Evolutionary conservation across 2,113 vertebrate genomes (phyloP).

Genomic region (Catagonus wagneri): DNA sequence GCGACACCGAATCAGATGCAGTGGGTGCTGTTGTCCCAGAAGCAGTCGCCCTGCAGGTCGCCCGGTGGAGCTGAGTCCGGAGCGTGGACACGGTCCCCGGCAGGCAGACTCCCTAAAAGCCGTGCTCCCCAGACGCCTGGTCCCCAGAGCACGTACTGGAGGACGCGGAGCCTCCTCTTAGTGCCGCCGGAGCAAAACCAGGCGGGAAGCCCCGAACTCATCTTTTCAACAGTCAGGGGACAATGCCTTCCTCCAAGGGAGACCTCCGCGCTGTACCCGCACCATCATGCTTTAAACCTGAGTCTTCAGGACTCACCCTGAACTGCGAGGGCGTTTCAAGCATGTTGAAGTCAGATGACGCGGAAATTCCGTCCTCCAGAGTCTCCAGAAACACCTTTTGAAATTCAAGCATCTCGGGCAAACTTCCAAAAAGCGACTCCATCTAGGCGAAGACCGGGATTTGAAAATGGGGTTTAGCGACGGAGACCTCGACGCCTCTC

Average conservation of each 20-base stretch:
- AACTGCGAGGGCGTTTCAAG: constrained; percentile 97
- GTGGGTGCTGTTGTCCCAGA: background rate
- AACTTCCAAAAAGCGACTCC: constrained; percentile 98
- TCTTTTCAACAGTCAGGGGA: background rate
- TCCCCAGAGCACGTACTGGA: background rate
- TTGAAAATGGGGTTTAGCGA: background rate
- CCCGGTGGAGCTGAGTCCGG: background rate
- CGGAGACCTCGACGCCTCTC: fast-evolving
- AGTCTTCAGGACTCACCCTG: constrained; percentile 87
- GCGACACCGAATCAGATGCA: background rate
- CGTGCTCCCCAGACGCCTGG: fast-evolving
- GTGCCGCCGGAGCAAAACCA: background rate
- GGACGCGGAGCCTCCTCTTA: fast-evolving
- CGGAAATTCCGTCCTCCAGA: constrained; percentile 95
- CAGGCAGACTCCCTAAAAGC: background rate
- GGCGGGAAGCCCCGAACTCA: no score
- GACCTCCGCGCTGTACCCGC: background rate
- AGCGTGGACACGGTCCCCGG: fast-evolving
- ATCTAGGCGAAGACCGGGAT: constrained; percentile 88
- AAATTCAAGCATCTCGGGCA: constrained; percentile 98
- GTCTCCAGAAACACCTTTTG: constrained; percentile 98
- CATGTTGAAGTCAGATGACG: constrained; percentile 93
- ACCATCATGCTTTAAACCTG: background rate
- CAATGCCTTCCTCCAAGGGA: no score
- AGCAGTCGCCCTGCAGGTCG: background rate